Evolutionary conservation across 2,113 vertebrate species (phyloP).

Genomic region (Scytalopus superciliaris): DNA sequence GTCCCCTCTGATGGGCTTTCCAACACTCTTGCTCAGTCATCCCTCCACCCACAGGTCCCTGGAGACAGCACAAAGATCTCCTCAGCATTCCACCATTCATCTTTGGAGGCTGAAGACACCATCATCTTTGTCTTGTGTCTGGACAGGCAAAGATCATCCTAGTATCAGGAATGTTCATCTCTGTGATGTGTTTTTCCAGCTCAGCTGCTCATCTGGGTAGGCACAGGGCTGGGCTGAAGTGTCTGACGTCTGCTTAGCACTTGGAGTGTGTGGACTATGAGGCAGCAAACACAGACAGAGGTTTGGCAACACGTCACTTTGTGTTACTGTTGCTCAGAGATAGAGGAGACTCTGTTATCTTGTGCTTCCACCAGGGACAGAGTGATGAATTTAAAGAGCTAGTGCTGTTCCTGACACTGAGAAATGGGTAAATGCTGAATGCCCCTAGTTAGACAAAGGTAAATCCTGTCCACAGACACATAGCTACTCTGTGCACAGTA

Average conservation of each 20-base stretch:
- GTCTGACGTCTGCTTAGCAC: neutral
- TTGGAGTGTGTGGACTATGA: neutral
- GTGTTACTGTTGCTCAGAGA: neutral
- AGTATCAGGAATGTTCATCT: neutral
- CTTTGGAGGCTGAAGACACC: neutral
- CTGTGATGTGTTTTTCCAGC: neutral
- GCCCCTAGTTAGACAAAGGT: neutral
- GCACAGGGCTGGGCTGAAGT: neutral
- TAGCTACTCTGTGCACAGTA: neutral
- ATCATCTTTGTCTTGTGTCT: fast-evolving
- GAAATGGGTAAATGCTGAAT: neutral
- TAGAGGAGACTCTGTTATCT: neutral
- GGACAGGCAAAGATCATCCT: neutral
- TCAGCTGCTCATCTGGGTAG: neutral
- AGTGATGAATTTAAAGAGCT: neutral
- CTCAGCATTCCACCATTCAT: neutral
- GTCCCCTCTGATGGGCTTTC: neutral
- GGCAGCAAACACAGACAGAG: neutral
- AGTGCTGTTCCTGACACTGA: neutral
- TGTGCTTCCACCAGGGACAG: neutral
- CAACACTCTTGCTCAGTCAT: neutral
- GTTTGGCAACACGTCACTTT: neutral
- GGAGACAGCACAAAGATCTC: neutral
- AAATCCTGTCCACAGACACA: neutral
- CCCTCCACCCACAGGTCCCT: neutral